Conservation (phyloP, 2,888 invertebrate genomes). For the Ceraclea dissimilis region DNA sequence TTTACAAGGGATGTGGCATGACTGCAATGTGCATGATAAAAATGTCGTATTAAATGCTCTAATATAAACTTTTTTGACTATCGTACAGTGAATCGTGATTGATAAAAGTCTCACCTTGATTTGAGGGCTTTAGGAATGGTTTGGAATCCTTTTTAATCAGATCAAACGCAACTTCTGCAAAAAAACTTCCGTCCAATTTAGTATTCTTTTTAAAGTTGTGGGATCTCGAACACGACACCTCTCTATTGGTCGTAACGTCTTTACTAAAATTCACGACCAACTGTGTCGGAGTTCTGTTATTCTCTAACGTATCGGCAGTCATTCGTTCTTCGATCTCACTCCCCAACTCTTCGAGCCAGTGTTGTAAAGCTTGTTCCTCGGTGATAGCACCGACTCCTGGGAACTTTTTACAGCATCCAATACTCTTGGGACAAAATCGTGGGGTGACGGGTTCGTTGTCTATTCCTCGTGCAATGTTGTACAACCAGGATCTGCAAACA, state of each 20-base stretch:
- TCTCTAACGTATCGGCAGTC: slow-evolving; percentile 71
- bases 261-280: slow-evolving; percentile 67
- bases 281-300: slow-evolving; percentile 70
- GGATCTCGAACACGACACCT: slow-evolving; percentile 57
- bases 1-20: no score
- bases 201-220: slow-evolving; percentile 38
- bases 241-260: slow-evolving; percentile 47
- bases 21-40: no score
- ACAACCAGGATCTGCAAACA: slow-evolving; percentile 65
- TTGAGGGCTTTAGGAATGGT: slow-evolving; percentile 32
- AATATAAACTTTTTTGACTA: no score
- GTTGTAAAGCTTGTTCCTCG: slow-evolving; percentile 56
- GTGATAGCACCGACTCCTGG: slow-evolving; percentile 69
- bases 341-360: slow-evolving; percentile 77
- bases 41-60: no score
- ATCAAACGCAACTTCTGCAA: slow-evolving; percentile 58
- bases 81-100: no score
- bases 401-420: slow-evolving; percentile 94
- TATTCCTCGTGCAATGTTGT: slow-evolving; percentile 77
- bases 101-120: slow-evolving; percentile 20
- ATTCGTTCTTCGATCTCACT: slow-evolving; percentile 79
- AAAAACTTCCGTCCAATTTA: slow-evolving; percentile 57
- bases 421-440: slow-evolving; percentile 81
- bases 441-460: slow-evolving; percentile 82
- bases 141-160: slow-evolving; percentile 53